A percentile compares a stretch with the other conserved stretches of the same genome.
Conservation (phyloP, 2,113 vertebrate species). For the Stegostoma tigrinum region DNA sequence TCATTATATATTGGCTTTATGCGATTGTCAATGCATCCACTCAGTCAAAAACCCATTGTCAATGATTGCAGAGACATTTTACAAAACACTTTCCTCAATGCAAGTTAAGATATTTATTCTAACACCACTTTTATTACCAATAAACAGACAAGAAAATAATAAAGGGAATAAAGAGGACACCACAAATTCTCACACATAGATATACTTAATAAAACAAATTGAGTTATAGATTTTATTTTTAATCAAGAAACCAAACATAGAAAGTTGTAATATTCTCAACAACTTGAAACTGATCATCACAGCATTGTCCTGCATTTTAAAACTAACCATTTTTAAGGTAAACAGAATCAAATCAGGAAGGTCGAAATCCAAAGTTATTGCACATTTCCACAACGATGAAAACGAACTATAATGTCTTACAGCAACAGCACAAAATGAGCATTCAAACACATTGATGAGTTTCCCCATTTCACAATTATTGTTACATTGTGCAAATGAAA, state of each 20-base stretch:
- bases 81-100: neutral
- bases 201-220: neutral
- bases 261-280: neutral
- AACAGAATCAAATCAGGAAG: neutral
- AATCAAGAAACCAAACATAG: slow-evolving; percentile 12
- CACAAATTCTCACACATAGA: neutral
- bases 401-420: neutral
- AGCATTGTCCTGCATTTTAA: neutral
- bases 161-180: neutral
- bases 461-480: neutral
- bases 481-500: neutral
- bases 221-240: neutral
- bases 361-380: neutral
- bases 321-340: neutral
- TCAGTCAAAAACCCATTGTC: neutral
- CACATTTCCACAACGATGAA: neutral
- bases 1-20: too few relatives aligned
- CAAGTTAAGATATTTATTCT: neutral
- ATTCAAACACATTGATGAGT: neutral
- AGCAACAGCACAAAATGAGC: neutral
- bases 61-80: neutral
- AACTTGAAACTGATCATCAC: neutral
- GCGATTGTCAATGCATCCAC: too few relatives aligned
- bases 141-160: neutral
- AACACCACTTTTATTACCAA: neutral